These are phyloP conservation scores for Dryobota labecula DNA, from an alignment of 2,888 invertebrate species.

Conservation along the genomic window DNA sequence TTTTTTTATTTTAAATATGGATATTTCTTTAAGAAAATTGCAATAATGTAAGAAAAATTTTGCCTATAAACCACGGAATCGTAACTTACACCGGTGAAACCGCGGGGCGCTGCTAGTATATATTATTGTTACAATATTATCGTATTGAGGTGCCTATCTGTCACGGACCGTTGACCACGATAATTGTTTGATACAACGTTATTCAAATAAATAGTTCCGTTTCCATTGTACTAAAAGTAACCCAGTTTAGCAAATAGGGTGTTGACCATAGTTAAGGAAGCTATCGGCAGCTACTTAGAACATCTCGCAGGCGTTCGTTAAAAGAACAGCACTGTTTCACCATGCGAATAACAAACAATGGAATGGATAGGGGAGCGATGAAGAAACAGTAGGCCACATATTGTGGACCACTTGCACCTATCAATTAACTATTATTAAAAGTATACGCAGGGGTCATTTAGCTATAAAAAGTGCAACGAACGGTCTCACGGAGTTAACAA, in stretches of 20 bases:
- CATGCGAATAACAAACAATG: conserved; percentile 75
- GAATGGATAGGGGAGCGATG: conserved; percentile 70
- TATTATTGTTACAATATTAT: background rate
- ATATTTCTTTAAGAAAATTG: too few species aligned
- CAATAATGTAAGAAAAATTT: too few species aligned
- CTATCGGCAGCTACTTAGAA: too few species aligned
- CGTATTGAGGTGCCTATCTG: background rate
- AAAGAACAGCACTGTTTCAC: conserved; percentile 77
- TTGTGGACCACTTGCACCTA: conserved; percentile 69
- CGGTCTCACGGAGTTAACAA: conserved; percentile 67
- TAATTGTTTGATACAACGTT: background rate
- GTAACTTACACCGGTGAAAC: too few species aligned
- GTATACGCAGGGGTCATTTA: conserved; percentile 64
- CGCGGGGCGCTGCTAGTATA: too few species aligned
- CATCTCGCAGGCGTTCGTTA: conserved; percentile 65
- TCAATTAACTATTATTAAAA: conserved; percentile 76
- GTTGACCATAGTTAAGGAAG: conserved; percentile 69
- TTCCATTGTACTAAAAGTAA: conserved; percentile 34
- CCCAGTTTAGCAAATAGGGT: conserved; percentile 26
- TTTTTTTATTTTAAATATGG: too few species aligned
- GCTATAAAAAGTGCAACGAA: conserved; percentile 60
- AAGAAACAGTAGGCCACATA: conserved; percentile 75
- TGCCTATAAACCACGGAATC: too few species aligned
- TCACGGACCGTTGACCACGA: background rate
- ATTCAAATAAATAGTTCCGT: conserved; percentile 17